A percentile compares a stretch with the other conserved stretches of the same genome.
phyloP scores from a whole-genome alignment of 2,888 invertebrate genomes.

The Ganaspis brasiliensis region DNA sequence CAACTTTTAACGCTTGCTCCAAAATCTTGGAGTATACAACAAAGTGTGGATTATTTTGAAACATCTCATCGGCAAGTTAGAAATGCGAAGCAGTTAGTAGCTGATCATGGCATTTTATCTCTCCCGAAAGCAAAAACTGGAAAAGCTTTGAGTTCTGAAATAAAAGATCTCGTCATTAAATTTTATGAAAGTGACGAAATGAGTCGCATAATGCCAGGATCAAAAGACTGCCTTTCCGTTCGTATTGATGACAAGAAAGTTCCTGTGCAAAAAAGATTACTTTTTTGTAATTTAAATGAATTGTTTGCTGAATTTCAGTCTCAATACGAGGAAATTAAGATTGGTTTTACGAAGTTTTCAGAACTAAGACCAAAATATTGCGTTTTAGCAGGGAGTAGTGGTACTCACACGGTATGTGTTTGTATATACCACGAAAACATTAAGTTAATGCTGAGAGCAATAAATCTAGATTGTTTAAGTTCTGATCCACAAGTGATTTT shows the following conservation, averaged over 20 bases:
- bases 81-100: neutral
- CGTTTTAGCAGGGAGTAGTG: conserved; percentile 49
- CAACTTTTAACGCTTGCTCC: conserved; percentile 29
- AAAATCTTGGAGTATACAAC: conserved; percentile 5
- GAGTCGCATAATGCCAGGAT: conserved; percentile 11
- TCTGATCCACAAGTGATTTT: conserved; percentile 5
- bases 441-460: conserved; percentile 51
- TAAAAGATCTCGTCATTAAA: neutral
- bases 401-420: conserved; percentile 53
- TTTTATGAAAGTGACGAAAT: neutral
- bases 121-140: neutral
- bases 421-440: conserved; percentile 55
- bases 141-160: neutral
- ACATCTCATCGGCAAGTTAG: conserved; percentile 12
- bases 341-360: conserved; percentile 55
- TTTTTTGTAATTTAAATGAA: too few relatives aligned
- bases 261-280: too few relatives aligned
- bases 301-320: too few relatives aligned
- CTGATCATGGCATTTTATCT: neutral
- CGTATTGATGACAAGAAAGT: too few relatives aligned
- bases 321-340: conserved; percentile 20
- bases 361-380: conserved; percentile 40
- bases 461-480: conserved; percentile 18
- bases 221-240: too few relatives aligned
- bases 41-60: neutral